Evolutionary conservation across 2,888 invertebrate genomes (phyloP), one percentile per base, ranked within the genome.

Genomic region (Odontocerum albicorne): DNA sequence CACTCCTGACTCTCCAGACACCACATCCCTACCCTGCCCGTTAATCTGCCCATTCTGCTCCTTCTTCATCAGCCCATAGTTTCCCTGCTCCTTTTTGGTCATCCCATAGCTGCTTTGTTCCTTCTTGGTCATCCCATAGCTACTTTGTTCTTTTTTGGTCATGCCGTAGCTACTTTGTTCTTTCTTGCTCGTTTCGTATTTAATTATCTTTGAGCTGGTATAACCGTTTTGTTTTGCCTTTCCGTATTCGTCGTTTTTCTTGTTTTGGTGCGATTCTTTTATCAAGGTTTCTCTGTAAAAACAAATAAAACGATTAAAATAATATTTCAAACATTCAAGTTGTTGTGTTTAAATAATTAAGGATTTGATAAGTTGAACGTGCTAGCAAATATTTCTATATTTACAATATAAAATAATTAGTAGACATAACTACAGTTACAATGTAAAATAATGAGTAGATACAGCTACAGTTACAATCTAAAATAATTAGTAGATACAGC

Each of bases 161-260:
- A 4, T 12, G 6, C 40, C 40, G 17, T 40, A 40, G 12, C 21
- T 40, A 8, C 15, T 13, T 12, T 40, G 40, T 40, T 40, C 40
- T 10, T n/a, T 20, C 13, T 40, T 40, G 17, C n/a, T 20, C 12
- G 17, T 20, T 40, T 40, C 40, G 17, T 40, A 40, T 40, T 40
- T 40, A 8, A 17, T 6, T 4, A 17, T 16, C 16, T 15, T 16
- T 15, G 15, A 13, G 8, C 50, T 35, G n/a, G 15, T 35, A 22
- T 47, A 36, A 1, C 43, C 43, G 33, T 43, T 51, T 6, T 22
- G 33, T 16, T 71, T 33, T 75, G 75, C 70, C 82, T 67, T 54
- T 83, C 82, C 66, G 81, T 82, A 64, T 4, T 59, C 59, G 10
- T 35, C 20, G 22, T 59, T 55, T 33, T 55, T 59, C 19, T 52